Percentiles rank a stretch among this genome's conserved stretches.
These are phyloP conservation scores for Tenrec ecaudatus DNA, from an alignment of 2,113 vertebrate species.

Conservation along the genomic window DNA sequence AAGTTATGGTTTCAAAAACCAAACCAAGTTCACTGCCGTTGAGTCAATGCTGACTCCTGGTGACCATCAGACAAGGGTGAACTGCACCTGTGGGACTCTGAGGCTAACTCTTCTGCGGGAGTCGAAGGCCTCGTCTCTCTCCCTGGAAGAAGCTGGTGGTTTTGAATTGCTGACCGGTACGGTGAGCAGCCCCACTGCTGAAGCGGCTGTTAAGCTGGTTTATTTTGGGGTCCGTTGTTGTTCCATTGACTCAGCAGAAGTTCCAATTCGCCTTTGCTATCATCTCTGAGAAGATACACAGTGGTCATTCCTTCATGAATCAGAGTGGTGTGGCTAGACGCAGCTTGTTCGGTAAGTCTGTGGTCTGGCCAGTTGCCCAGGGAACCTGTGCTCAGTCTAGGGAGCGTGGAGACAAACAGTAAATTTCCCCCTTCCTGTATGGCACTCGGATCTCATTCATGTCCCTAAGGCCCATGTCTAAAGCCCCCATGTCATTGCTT, in stretches of 20 bases:
- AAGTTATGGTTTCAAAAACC: neutral
- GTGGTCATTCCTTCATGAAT: conserved; percentile 5
- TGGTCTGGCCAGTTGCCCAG: neutral
- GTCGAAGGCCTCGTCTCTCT: no score
- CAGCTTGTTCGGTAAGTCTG: neutral
- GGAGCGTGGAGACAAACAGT: neutral
- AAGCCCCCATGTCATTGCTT: neutral
- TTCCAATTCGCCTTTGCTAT: neutral
- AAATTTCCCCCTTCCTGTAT: neutral
- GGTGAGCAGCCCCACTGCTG: no score
- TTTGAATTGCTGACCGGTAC: no score
- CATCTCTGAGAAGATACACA: neutral
- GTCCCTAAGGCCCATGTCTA: neutral
- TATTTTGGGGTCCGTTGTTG: conserved; percentile 8
- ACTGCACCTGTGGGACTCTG: no score
- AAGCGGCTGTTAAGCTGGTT: conserved; percentile 45
- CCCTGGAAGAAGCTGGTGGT: no score
- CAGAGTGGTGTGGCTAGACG: neutral
- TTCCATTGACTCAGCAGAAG: conserved; percentile 64
- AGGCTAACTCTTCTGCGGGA: no score
- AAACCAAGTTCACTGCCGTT: no score
- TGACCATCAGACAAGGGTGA: no score
- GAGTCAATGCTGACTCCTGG: no score
- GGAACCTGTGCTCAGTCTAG: conserved; percentile 13
- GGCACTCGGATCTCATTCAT: neutral